These are phyloP conservation scores for Dryobota labecula DNA, from an alignment of 2,888 invertebrate species.

Conservation along the genomic window DNA sequence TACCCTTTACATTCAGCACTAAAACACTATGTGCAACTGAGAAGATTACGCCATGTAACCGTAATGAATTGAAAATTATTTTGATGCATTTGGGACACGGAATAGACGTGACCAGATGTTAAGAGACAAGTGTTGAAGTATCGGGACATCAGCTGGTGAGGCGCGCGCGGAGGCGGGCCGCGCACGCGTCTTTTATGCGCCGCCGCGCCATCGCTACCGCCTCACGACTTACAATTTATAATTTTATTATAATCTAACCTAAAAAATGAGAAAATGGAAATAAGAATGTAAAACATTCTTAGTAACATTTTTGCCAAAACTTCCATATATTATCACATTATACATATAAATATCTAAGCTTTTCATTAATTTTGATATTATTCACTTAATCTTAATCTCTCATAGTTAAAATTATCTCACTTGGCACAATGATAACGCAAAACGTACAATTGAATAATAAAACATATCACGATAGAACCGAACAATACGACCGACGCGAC, in stretches of 20 bases:
- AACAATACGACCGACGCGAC: slow-evolving; percentile 74
- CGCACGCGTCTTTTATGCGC: slow-evolving; percentile 13
- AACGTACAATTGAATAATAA: slow-evolving; percentile 85
- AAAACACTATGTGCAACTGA: slow-evolving; percentile 34
- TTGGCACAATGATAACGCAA: slow-evolving; percentile 90
- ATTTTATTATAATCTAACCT: slow-evolving; percentile 79
- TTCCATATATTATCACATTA: slow-evolving; percentile 90
- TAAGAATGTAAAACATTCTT: slow-evolving; percentile 82
- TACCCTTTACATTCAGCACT: slow-evolving; percentile 68
- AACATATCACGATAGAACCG: slow-evolving; percentile 80
- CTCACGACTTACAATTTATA: slow-evolving; percentile 64
- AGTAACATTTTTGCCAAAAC: slow-evolving; percentile 85
- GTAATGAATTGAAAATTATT: slow-evolving; percentile 79
- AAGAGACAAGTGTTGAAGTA: slow-evolving; percentile 59
- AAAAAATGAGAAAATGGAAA: slow-evolving; percentile 78
- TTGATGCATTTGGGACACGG: slow-evolving; percentile 77
- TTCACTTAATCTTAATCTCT: slow-evolving; percentile 90
- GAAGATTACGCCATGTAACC: slow-evolving; percentile 46
- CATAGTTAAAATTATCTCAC: slow-evolving; percentile 88
- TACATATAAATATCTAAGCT: slow-evolving; percentile 88
- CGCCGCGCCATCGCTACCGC: slow-evolving; percentile 35
- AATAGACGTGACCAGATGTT: slow-evolving; percentile 57
- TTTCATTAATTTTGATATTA: slow-evolving; percentile 89
- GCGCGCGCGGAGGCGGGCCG: slow-evolving; percentile 19
- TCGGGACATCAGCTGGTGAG: slow-evolving; percentile 53